Conservation (phyloP, 2,797 vertebrate genomes). For the Eospalax fontanierii region DNA sequence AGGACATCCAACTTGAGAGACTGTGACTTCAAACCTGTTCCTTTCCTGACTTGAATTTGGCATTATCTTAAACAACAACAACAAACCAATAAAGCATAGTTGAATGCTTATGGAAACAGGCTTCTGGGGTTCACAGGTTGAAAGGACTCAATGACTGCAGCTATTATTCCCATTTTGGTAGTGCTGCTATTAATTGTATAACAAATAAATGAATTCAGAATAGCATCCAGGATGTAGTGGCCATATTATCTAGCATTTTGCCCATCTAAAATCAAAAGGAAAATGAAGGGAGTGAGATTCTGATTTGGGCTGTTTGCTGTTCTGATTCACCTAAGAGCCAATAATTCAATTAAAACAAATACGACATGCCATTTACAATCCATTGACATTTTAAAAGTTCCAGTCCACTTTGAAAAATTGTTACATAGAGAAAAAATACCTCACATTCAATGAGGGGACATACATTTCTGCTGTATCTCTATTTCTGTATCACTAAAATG, state of each 20-base stretch:
- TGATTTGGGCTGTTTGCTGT: constrained; percentile 33
- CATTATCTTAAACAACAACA: neutral
- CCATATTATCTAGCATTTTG: neutral
- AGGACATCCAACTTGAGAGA: neutral
- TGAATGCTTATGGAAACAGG: neutral
- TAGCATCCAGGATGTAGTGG: neutral
- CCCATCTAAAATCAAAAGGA: constrained; percentile 60
- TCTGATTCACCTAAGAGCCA: neutral
- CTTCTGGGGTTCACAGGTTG: neutral
- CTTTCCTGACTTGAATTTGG: constrained; percentile 15
- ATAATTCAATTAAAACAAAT: constrained; percentile 58
- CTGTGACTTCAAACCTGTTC: neutral
- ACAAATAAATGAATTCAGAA: neutral
- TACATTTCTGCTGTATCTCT: constrained; percentile 53
- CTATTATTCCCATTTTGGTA: constrained; percentile 4
- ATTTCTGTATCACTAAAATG: constrained; percentile 41
- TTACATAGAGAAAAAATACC: neutral
- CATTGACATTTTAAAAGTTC: constrained; percentile 36
- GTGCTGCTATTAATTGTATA: constrained; percentile 38
- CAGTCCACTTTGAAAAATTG: constrained; percentile 40
- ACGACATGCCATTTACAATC: constrained; percentile 12
- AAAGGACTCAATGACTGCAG: constrained; percentile 10
- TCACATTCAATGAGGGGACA: constrained; percentile 30
- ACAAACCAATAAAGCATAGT: neutral
- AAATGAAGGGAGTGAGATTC: constrained; percentile 30